Base-by-base conservation (phyloP, 2,888 invertebrate species). In the Drosophila quinaria region DNA sequence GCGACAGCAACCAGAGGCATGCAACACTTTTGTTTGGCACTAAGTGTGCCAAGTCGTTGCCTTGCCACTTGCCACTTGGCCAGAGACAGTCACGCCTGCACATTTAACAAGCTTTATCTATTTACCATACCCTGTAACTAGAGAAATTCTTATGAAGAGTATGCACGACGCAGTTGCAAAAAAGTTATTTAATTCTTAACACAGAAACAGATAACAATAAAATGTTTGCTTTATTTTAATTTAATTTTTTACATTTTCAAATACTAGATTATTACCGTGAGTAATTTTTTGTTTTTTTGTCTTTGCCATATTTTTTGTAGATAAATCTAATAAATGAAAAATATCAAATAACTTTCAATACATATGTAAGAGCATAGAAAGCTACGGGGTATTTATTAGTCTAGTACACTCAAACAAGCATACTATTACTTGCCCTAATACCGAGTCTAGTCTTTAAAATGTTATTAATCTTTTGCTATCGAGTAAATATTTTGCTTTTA, bases 401-500 rank as follows among this genome's bases (percentile, higher is more conserved):
- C 55, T 11, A 37, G 11, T 1, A 10, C 37, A 3, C 31, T 10
- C 5, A 1, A 11, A 3, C 13, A n/a, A 1, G 1, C 11, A 31
- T 8, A 19, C n/a, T 31, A 42, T 13, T 25, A 17, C 11, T 5
- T 33, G 5, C 11, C n/a, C 35, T 6, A 11, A 3, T 5, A 10
- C 9, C 11, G 10, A 3, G 1, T 15, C n/a, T 15, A 41, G 73
- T 83, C 81, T 55, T 78, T 70, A 69, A 80, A 80, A 74, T 58
- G 73, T 83, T 84, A 84, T 89, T 74, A 87, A 80, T 84, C 84
- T 89, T 72, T 29, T 49, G 87, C 74, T 77, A 86, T 88, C 78
- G 78, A 86, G 84, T 87, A 75, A 87, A 89, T 88, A 78, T 87
- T 83, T 83, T 64, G 73, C 70, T 74, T 83, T 75, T 87, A 89